A percentile compares a stretch with the other conserved stretches of the same genome.
phyloP scores from a whole-genome alignment of 1,140 invertebrate genomes.

The Holcopasites calliopsidis region DNA sequence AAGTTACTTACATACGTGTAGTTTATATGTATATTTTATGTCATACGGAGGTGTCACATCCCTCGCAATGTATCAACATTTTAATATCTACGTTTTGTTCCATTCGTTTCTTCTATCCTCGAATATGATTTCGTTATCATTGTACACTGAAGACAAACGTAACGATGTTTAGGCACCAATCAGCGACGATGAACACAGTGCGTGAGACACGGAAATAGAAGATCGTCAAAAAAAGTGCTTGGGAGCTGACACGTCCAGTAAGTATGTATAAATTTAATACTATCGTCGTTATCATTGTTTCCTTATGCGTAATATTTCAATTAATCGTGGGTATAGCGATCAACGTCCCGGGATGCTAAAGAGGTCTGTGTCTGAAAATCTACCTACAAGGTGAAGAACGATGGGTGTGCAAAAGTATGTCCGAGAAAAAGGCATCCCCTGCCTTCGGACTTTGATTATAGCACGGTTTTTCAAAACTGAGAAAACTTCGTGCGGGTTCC shows the following conservation, averaged over 20 bases:
- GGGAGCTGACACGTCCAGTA: conserved; percentile 70
- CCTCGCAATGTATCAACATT: conserved; percentile 50
- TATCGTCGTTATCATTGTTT: conserved; percentile 63
- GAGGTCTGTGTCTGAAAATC: conserved; percentile 61
- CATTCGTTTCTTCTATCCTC: conserved; percentile 36
- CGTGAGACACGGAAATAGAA: conserved; percentile 46
- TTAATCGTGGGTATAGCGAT: conserved; percentile 68
- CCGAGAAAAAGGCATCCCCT: background rate
- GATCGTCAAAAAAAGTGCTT: conserved; percentile 59
- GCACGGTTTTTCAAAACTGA: background rate
- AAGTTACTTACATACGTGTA: conserved; percentile 77
- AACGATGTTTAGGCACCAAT: conserved; percentile 61
- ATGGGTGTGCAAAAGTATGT: conserved; percentile 45
- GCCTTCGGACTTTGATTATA: conserved; percentile 16
- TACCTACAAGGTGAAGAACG: conserved; percentile 51
- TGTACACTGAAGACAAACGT: conserved; percentile 44
- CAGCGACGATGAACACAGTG: conserved; percentile 56
- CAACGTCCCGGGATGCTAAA: conserved; percentile 71
- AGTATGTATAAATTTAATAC: conserved; percentile 72
- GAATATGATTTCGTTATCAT: conserved; percentile 23
- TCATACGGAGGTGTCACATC: conserved; percentile 63
- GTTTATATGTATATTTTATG: conserved; percentile 68
- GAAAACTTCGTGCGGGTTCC: background rate
- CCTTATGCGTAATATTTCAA: conserved; percentile 58
- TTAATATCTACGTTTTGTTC: background rate